Percentiles rank a stretch among this genome's conserved stretches.
Evolutionary conservation across 1,140 invertebrate genomes (phyloP).

Genomic region (Lucilia cuprina): DNA sequence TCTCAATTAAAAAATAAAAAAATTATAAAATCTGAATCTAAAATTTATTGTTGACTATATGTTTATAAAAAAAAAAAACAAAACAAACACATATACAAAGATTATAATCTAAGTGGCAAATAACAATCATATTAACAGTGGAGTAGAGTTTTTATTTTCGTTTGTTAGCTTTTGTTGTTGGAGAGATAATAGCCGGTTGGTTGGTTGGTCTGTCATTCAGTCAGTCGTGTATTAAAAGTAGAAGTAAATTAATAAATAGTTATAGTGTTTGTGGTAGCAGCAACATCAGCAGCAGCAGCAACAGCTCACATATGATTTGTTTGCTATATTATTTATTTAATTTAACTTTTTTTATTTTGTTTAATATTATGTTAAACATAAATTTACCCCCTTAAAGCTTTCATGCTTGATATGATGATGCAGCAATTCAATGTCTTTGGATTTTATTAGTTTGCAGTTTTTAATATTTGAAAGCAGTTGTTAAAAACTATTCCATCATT

Average conservation of each 20-base stretch:
- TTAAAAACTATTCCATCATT: too few relatives aligned
- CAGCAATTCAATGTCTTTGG: neutral
- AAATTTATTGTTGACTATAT: conserved; percentile 22
- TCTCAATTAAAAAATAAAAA: conserved; percentile 16
- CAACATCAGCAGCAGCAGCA: neutral
- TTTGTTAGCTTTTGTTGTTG: too few relatives aligned
- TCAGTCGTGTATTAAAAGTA: neutral
- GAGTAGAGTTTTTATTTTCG: neutral
- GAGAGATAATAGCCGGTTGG: conserved; percentile 23
- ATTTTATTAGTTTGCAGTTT: neutral
- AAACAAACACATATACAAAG: neutral
- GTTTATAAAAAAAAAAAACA: neutral
- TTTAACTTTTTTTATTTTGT: neutral
- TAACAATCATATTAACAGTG: neutral
- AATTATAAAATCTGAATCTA: conserved; percentile 9
- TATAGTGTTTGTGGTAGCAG: neutral
- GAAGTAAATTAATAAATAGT: neutral
- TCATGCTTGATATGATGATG: neutral
- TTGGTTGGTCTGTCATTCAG: neutral
- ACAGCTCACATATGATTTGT: neutral
- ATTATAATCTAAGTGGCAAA: conserved; percentile 3
- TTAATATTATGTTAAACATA: neutral
- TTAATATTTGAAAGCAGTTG: too few relatives aligned
- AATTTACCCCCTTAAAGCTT: neutral
- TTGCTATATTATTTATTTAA: conserved; percentile 1